Evolutionary conservation across 2,113 vertebrate species (phyloP), one percentile per base, ranked within the genome.

Genomic region (Pseudolaguvia tuberculata): DNA sequence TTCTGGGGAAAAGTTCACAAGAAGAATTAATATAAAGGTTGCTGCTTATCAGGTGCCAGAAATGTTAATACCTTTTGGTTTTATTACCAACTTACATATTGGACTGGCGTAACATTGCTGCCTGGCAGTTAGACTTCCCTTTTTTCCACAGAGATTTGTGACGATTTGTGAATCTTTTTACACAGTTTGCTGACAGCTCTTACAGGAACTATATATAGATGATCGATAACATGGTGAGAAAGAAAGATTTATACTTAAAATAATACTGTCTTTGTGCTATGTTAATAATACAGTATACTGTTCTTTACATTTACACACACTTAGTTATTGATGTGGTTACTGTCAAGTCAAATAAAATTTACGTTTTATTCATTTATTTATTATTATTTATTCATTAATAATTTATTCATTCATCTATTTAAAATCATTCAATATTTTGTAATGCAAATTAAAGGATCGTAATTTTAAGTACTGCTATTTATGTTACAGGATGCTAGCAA

Each of bases 401-500:
- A n/a, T 31, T 62, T 62, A 12, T 31, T 62, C 35, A 35, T 62
- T 18, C 35, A 62, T 35, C 39, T 35, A 35, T 35, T 35, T 4
- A 4, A 4, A 35, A 35, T 35, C 6, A 35, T 35, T 35, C 3
- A 35, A 35, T 35, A 35, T 35, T 35, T 35, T 3, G 31, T 35
- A 3, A 3, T 35, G 6, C 31, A 27, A 0, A 5, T 6, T n/a
- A n/a, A 12, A 55, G 17, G 55, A 14, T 15, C 27, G 2, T 10
- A 20, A 61, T 35, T 18, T 45, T 45, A 8, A 39, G 4, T 14
- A 45, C 20, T 23, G 35, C 35, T 63, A 2, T 39, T 51, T 83
- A 82, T 35, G 84, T 79, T 71, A 25, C 86, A 91, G 90, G 67
- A 52, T 50, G 51, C 76, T 10, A 4, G 10, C 70, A 80, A 13